A percentile compares a stretch with the other conserved stretches of the same genome.
Evolutionary conservation across 2,888 invertebrate species (phyloP).

Genomic region (Penaeus monodon): DNA sequence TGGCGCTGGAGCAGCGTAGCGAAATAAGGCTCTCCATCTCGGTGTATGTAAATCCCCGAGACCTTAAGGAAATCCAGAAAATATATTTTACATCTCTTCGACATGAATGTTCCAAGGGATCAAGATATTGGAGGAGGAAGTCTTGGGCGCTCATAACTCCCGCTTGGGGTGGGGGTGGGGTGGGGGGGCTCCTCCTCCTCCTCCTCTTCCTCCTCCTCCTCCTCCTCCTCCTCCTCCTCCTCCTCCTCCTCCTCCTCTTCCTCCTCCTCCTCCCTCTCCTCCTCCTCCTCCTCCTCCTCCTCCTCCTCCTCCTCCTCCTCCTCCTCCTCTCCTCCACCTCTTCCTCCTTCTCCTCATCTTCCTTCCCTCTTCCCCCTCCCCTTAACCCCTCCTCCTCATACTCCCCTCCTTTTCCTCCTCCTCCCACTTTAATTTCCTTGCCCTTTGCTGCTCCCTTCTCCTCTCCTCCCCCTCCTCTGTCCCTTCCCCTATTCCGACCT

Average conservation of each 20-base stretch:
- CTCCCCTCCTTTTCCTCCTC: neutral
- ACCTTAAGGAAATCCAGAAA: conserved; percentile 48
- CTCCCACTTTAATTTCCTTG: neutral
- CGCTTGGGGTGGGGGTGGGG: neutral
- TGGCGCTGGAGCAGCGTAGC: too few relatives aligned
- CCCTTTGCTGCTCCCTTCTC: too few relatives aligned
- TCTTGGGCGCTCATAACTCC: conserved; percentile 35
- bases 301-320: neutral
- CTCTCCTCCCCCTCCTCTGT: neutral
- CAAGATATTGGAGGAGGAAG: conserved; percentile 31
- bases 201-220: neutral
- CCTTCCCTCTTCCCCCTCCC: neutral
- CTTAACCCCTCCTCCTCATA: neutral
- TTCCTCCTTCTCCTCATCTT: neutral
- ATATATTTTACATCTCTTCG: conserved; percentile 49
- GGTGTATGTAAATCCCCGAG: conserved; percentile 32
- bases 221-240: neutral
- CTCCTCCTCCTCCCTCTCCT: neutral
- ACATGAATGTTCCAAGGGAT: conserved; percentile 33
- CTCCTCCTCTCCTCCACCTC: neutral
- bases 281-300: neutral
- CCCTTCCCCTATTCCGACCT: neutral
- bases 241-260: neutral
- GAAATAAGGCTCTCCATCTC: too few relatives aligned
- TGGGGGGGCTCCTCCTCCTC: neutral